phyloP scores from a whole-genome alignment of 2,113 vertebrate species.

The Otocyon megalotis region DNA sequence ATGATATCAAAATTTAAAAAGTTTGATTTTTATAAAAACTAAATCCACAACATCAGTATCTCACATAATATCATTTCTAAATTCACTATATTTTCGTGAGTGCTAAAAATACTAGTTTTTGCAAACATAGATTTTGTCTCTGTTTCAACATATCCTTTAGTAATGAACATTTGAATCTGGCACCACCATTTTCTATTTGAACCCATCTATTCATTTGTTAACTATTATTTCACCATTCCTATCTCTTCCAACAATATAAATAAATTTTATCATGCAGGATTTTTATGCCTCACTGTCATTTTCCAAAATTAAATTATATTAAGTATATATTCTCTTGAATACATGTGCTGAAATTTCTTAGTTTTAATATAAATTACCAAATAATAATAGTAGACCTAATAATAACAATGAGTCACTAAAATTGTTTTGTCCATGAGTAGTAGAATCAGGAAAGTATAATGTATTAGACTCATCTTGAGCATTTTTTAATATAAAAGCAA shows the following conservation, averaged over 20 bases:
- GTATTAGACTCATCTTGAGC: background rate
- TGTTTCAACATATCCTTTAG: background rate
- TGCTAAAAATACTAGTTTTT: background rate
- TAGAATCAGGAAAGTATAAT: conserved; percentile 31
- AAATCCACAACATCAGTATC: background rate
- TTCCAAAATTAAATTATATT: background rate
- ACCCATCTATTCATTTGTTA: background rate
- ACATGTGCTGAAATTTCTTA: background rate
- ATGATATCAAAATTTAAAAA: background rate
- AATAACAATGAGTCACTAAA: conserved; percentile 8
- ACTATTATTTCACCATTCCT: background rate
- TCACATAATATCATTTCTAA: background rate
- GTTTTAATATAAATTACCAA: background rate
- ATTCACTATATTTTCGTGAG: background rate
- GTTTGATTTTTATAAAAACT: background rate
- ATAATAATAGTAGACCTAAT: background rate
- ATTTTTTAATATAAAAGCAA: conserved; percentile 57
- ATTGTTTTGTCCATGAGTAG: background rate
- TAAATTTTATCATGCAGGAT: background rate
- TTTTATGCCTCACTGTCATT: conserved; percentile 1
- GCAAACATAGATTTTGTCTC: background rate
- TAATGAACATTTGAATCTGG: background rate
- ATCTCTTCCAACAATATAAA: background rate
- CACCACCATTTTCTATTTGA: background rate
- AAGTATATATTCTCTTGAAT: background rate